phyloP scores from a whole-genome alignment of 2,113 vertebrate genomes.

The Electrona antarctica region DNA sequence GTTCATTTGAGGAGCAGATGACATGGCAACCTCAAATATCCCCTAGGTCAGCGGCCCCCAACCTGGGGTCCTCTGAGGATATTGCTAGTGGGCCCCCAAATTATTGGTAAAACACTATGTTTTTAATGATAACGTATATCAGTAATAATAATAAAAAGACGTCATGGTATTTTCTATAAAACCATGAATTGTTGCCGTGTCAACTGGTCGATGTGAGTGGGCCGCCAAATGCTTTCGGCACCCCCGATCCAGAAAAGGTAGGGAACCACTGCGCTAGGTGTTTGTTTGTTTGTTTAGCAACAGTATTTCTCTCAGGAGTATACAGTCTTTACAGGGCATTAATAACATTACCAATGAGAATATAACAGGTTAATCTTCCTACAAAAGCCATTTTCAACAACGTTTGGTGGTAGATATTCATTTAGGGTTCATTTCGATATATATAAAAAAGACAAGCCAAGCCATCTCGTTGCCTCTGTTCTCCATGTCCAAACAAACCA shows the following conservation, averaged over 20 bases:
- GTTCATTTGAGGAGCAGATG: constrained; percentile 38
- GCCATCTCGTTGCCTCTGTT: constrained; percentile 35
- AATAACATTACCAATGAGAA: constrained; percentile 36
- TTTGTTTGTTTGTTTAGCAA: constrained; percentile 24
- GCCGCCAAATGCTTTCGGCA: no score
- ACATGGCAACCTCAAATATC: constrained; percentile 17
- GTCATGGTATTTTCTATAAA: no score
- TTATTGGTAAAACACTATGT: no score
- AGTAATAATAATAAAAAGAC: no score
- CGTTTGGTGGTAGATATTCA: constrained; percentile 32
- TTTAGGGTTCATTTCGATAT: no score
- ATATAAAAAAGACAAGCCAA: constrained; percentile 58
- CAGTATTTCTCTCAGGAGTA: constrained; percentile 35
- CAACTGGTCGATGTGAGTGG: no score
- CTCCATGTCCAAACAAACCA: constrained; percentile 20
- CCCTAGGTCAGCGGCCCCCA: neutral
- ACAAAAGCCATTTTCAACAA: constrained; percentile 69
- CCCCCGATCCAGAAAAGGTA: no score
- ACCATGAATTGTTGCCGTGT: no score
- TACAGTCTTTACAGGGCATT: constrained; percentile 66
- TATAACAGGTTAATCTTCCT: constrained; percentile 46
- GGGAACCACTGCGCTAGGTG: constrained; percentile 23
- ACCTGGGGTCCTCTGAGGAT: no score
- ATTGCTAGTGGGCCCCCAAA: no score
- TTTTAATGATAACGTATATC: no score